Conservation (phyloP, 2,888 invertebrate genomes). For the Lingula anatina region DNA sequence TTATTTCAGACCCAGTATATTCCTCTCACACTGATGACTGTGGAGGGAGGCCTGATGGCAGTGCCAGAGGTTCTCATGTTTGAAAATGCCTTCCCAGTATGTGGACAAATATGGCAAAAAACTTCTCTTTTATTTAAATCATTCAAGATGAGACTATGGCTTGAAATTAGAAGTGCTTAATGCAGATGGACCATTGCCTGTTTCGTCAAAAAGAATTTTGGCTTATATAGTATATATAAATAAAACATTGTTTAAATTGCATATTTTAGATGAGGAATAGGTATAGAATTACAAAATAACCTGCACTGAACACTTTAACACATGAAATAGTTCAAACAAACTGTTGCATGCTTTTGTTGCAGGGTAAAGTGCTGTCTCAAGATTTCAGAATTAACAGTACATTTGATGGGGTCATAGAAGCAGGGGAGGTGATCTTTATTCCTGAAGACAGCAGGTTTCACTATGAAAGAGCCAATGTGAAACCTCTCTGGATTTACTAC, state of each 20-base stretch:
- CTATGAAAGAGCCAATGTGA: slow-evolving; percentile 52
- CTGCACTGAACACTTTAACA: too few species aligned
- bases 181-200: too few species aligned
- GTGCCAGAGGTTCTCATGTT: slow-evolving; percentile 67
- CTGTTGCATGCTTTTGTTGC: slow-evolving; percentile 39
- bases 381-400: slow-evolving; percentile 75
- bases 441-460: slow-evolving; percentile 62
- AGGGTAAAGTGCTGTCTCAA: slow-evolving; percentile 74
- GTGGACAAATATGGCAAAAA: too few species aligned
- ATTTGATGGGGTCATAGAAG: slow-evolving; percentile 74
- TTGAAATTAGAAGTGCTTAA: too few species aligned
- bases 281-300: too few species aligned
- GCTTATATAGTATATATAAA: too few species aligned
- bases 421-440: slow-evolving; percentile 64
- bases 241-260: too few species aligned
- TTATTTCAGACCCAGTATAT: slow-evolving; percentile 59
- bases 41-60: slow-evolving; percentile 68
- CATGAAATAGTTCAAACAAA: too few species aligned
- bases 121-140: background rate
- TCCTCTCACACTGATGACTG: slow-evolving; percentile 71
- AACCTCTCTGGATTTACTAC: slow-evolving; percentile 34
- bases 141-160: background rate
- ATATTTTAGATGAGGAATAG: too few species aligned
- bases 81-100: slow-evolving; percentile 76
- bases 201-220: too few species aligned